Conservation (phyloP, 2,113 vertebrate genomes). For the Anguilla rostrata region DNA sequence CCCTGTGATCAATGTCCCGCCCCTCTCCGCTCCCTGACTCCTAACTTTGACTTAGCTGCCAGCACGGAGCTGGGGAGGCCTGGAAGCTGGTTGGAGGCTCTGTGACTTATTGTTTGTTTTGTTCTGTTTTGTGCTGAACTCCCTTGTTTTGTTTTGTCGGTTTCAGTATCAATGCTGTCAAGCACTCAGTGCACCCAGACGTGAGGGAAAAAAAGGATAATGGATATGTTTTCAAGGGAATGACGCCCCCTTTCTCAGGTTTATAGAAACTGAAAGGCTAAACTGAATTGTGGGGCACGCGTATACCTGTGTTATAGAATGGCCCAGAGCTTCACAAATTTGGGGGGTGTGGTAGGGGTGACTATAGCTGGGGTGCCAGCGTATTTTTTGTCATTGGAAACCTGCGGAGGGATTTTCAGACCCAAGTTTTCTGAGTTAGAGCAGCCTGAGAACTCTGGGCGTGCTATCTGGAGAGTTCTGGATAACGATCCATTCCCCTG, state of each 20-base stretch:
- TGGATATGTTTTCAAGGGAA: background rate
- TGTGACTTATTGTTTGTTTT: constrained; percentile 49
- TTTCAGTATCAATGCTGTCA: constrained; percentile 50
- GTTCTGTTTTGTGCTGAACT: background rate
- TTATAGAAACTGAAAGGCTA: background rate
- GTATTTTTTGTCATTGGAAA: background rate
- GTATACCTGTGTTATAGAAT: background rate
- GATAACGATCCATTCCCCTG: constrained; percentile 35
- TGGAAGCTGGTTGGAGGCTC: constrained; percentile 28
- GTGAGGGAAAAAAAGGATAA: constrained; percentile 17
- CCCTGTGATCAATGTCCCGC: constrained; percentile 30
- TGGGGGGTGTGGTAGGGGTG: background rate
- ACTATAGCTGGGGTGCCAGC: background rate
- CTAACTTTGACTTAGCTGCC: constrained; percentile 25
- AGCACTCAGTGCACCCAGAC: constrained; percentile 19
- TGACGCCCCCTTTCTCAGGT: background rate
- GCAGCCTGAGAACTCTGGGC: constrained; percentile 46
- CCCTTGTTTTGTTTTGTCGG: constrained; percentile 35
- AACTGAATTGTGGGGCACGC: background rate
- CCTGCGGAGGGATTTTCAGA: constrained; percentile 19
- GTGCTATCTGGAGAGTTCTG: constrained; percentile 42
- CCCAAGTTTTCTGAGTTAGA: constrained; percentile 20
- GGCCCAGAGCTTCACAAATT: background rate
- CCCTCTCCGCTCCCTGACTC: constrained; percentile 20
- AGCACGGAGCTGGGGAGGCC: constrained; percentile 21